These are phyloP conservation scores for Chrysopilus asiliformis DNA, from an alignment of 2,888 invertebrate species.

Conservation along the genomic window DNA sequence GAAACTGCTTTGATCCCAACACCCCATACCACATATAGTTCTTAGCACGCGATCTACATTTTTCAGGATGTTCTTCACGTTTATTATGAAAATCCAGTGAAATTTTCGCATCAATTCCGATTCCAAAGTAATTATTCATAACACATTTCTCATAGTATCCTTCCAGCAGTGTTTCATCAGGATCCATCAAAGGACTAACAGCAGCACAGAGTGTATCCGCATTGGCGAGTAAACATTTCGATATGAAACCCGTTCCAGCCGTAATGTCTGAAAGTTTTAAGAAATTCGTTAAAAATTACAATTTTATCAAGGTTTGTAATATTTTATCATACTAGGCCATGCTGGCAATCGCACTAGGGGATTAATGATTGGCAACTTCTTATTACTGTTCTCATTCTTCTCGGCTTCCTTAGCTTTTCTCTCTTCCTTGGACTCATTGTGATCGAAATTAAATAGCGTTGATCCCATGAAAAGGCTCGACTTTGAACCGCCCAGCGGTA, in stretches of 20 bases:
- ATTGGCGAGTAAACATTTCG: constrained; percentile 88
- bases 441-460: constrained; percentile 29
- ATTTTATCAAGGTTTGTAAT: not conserved
- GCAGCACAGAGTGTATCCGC: constrained; percentile 94
- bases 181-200: constrained; percentile 90
- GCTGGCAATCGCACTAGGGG: constrained; percentile 74
- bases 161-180: constrained; percentile 74
- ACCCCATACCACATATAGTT: constrained; percentile 95
- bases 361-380: constrained; percentile 77
- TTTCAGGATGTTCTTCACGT: constrained; percentile 92
- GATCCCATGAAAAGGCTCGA: constrained; percentile 40
- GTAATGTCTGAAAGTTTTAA: constrained; percentile 46
- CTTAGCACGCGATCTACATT: constrained; percentile 83
- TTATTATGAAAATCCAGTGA: constrained; percentile 94
- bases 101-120: constrained; percentile 96
- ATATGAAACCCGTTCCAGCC: constrained; percentile 74
- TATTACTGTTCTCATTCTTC: constrained; percentile 44
- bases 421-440: constrained; percentile 33
- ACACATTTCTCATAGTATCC: constrained; percentile 88
- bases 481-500: constrained; percentile 46
- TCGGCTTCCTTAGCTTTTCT: constrained; percentile 29
- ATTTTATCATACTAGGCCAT: constrained; percentile 53
- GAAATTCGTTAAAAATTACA: not conserved
- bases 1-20: constrained; percentile 57
- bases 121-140: constrained; percentile 99